phyloP scores from a whole-genome alignment of 1,140 invertebrate genomes.

The Sitobion miscanthi region DNA sequence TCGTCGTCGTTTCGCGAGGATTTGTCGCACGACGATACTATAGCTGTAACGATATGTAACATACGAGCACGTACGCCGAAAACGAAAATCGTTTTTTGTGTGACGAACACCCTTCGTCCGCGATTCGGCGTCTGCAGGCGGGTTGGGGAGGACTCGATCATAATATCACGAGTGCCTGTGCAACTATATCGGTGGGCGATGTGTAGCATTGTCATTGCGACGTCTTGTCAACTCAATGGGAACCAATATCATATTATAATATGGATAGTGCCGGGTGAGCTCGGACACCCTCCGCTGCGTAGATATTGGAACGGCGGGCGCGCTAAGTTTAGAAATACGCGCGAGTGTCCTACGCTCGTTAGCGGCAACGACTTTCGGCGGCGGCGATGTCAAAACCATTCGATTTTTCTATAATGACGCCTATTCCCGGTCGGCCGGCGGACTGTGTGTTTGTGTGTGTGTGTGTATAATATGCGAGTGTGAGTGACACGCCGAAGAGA shows the following conservation, averaged over 20 bases:
- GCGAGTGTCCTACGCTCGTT: neutral
- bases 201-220: neutral
- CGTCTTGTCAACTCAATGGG: neutral
- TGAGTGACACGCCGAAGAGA: slow-evolving; percentile 23
- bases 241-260: neutral
- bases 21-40: neutral
- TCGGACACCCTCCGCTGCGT: neutral
- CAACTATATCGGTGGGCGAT: neutral
- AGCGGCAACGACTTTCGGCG: neutral
- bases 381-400: slow-evolving; percentile 25
- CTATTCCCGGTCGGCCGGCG: neutral
- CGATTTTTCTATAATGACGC: slow-evolving; percentile 46
- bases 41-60: too few relatives aligned
- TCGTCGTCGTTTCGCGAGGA: neutral
- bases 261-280: neutral
- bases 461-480: neutral
- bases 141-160: too few relatives aligned
- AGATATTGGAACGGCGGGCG: neutral
- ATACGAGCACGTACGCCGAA: neutral
- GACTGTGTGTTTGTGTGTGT: too few relatives aligned
- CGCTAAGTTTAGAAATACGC: slow-evolving; percentile 43
- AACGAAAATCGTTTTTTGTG: neutral
- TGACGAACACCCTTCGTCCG: neutral
- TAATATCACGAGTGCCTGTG: too few relatives aligned
- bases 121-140: neutral